A percentile compares a stretch with the other conserved stretches of the same genome.
Conservation (phyloP, 2,113 vertebrate species). For the Cyprinus carpio region DNA sequence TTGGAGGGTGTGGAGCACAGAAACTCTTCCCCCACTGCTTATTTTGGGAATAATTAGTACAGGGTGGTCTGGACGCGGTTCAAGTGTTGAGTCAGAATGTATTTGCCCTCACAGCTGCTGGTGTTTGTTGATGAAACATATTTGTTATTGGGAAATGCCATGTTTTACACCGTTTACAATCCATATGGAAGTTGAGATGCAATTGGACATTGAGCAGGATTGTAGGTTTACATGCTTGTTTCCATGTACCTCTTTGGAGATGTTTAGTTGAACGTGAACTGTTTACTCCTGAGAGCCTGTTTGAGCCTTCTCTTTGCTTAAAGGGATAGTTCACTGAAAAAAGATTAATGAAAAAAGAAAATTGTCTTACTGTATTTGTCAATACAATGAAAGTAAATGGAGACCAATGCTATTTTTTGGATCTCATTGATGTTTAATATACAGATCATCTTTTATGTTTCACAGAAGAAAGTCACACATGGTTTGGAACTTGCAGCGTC, state of each 20-base stretch:
- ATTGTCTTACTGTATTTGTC: no score
- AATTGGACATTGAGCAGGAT: neutral
- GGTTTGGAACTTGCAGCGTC: neutral
- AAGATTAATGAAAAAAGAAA: neutral
- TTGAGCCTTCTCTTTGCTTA: neutral
- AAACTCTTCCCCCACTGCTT: neutral
- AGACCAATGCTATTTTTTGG: neutral
- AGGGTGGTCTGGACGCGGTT: slow-evolving; percentile 13
- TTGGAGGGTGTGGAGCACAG: neutral
- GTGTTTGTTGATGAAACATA: neutral
- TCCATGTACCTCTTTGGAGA: neutral
- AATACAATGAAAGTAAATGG: neutral
- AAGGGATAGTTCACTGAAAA: neutral
- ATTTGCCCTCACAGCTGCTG: neutral
- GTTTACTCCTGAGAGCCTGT: neutral
- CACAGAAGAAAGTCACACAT: neutral
- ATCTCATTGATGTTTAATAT: neutral
- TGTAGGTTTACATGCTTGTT: neutral
- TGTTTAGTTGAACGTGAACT: neutral
- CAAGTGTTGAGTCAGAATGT: neutral
- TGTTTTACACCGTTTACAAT: neutral
- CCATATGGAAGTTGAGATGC: neutral
- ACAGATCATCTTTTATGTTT: neutral
- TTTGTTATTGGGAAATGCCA: neutral
- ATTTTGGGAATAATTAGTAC: slow-evolving; percentile 27